Evolutionary conservation across 2,113 vertebrate species (phyloP).

Genomic region (Podarcis raffonei): DNA sequence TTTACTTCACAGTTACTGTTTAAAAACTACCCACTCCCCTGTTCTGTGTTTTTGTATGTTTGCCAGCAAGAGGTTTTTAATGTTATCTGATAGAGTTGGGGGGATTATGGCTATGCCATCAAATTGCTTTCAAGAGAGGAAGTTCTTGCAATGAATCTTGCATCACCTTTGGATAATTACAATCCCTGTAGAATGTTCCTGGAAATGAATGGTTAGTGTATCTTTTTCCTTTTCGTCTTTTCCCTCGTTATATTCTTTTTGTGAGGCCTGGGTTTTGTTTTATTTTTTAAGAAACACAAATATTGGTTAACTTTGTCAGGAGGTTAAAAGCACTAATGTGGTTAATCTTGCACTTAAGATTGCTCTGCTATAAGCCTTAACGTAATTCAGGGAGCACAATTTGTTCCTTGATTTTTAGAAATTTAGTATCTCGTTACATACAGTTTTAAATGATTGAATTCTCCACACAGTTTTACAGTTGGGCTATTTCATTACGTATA

Average conservation of each 20-base stretch:
- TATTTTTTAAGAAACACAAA: conserved; percentile 27
- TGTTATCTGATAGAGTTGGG: neutral
- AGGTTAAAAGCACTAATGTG: neutral
- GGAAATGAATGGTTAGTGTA: conserved; percentile 40
- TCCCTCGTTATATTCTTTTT: conserved; percentile 56
- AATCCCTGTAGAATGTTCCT: conserved; percentile 45
- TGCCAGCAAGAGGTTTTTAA: conserved; percentile 20
- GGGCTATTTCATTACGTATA: neutral
- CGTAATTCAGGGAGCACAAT: neutral
- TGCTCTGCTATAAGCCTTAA: neutral
- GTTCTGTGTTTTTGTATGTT: conserved; percentile 10
- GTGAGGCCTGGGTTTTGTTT: conserved; percentile 52
- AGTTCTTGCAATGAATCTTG: conserved; percentile 36
- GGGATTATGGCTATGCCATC: conserved; percentile 54
- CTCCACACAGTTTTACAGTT: neutral
- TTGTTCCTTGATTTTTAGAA: neutral
- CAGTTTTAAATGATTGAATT: neutral
- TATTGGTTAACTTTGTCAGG: conserved; percentile 48
- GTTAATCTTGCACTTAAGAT: conserved; percentile 31
- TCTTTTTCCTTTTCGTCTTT: conserved; percentile 64
- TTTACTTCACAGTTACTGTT: conserved; percentile 45
- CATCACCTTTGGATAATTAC: conserved; percentile 55
- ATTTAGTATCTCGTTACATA: neutral
- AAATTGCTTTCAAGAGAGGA: conserved; percentile 8
- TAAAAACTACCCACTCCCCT: neutral